A percentile compares a stretch with the other conserved stretches of the same genome.
Conservation (phyloP, 2,113 vertebrate genomes). For the Pelodiscus sinensis region DNA sequence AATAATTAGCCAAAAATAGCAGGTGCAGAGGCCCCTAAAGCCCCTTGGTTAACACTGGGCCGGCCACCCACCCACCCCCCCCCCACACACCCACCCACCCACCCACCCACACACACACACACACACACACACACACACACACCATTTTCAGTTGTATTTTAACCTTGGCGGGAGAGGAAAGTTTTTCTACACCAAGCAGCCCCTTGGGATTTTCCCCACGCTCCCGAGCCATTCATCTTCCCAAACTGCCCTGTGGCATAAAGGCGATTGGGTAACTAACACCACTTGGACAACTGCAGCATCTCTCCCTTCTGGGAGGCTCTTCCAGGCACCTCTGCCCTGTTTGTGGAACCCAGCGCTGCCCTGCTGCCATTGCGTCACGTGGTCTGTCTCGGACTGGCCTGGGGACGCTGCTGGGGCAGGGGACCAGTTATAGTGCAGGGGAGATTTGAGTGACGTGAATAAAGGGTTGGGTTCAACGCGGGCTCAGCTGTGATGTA, state of each 20-base stretch:
- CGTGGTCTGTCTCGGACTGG: rapidly evolving
- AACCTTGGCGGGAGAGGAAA: background rate
- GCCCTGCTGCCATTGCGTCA: background rate
- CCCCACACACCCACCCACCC: too few relatives aligned
- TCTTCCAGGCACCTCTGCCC: background rate
- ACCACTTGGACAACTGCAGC: background rate
- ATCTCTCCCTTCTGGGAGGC: conserved; percentile 28
- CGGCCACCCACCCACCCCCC: too few relatives aligned
- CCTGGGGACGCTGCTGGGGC: rapidly evolving
- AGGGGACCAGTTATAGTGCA: background rate
- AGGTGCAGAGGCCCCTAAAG: background rate
- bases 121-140: too few relatives aligned
- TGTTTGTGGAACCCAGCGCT: background rate
- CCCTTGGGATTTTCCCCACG: conserved; percentile 47
- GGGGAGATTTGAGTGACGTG: too few relatives aligned
- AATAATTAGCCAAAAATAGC: background rate
- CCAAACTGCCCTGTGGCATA: conserved; percentile 58
- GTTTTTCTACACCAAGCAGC: conserved; percentile 52
- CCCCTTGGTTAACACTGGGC: background rate
- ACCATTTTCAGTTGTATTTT: background rate
- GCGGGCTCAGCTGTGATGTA: too few relatives aligned
- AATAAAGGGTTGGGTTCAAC: too few relatives aligned
- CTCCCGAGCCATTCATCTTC: conserved; percentile 64
- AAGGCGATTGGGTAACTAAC: conserved; percentile 55
- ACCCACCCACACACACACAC: too few relatives aligned